phyloP scores from a whole-genome alignment of 2,888 invertebrate species.

The Phasia obesa region DNA sequence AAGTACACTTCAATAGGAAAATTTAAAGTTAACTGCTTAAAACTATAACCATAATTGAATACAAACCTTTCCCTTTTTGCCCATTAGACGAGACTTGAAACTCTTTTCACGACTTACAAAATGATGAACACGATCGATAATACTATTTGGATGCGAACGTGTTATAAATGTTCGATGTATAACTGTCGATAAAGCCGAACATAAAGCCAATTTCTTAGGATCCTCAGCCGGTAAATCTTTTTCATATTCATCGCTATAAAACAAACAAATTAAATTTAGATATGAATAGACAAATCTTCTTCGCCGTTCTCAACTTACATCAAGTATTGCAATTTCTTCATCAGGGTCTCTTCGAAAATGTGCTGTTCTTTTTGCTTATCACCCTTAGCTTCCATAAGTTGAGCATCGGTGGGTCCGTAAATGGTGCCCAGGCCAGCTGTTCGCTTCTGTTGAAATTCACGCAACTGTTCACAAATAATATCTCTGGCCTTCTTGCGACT shows the following conservation, averaged over 20 bases:
- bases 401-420: conserved; percentile 93
- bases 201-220: conserved; percentile 86
- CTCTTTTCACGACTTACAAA: conserved; percentile 94
- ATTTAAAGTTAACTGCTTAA: no score
- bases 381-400: conserved; percentile 90
- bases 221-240: conserved; percentile 85
- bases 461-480: conserved; percentile 81
- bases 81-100: conserved; percentile 87
- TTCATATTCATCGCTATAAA: conserved; percentile 85
- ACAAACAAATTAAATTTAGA: background rate
- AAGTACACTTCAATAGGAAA: no score
- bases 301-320: conserved; percentile 83
- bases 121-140: conserved; percentile 89
- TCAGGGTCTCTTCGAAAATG: conserved; percentile 88
- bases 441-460: conserved; percentile 89
- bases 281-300: background rate
- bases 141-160: conserved; percentile 84
- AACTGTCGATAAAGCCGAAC: conserved; percentile 90
- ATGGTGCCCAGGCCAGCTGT: conserved; percentile 94
- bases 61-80: conserved; percentile 86
- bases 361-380: conserved; percentile 90
- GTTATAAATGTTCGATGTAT: conserved; percentile 90
- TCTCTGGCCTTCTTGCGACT: conserved; percentile 87
- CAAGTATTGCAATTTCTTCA: conserved; percentile 88
- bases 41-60: background rate